Conservation (phyloP, 2,113 vertebrate species). For the Epinephelus cyanopodus region DNA sequence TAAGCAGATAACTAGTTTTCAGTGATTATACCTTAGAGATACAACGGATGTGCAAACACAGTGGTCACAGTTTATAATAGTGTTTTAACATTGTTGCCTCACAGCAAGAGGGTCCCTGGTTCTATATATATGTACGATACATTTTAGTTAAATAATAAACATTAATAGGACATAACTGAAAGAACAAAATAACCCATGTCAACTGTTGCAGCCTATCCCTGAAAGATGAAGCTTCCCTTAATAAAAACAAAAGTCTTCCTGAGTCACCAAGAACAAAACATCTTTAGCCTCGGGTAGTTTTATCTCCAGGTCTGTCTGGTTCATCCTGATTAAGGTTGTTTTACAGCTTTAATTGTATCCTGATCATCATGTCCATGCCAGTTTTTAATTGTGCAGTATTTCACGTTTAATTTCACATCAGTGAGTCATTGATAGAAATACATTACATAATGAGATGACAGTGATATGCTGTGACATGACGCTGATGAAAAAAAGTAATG, state of each 20-base stretch:
- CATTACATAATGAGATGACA: background rate
- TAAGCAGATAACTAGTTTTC: conserved; percentile 1
- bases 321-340: conserved; percentile 5
- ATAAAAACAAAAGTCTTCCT: background rate
- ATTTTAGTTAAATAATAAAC: too few species aligned
- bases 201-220: background rate
- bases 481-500: background rate
- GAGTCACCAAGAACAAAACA: background rate
- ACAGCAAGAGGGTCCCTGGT: too few species aligned
- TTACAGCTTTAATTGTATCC: background rate
- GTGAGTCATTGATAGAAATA: background rate
- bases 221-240: background rate
- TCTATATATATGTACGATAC: too few species aligned
- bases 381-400: background rate
- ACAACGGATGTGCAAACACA: background rate
- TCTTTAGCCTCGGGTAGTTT: background rate
- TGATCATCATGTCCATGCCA: background rate
- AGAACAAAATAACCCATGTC: background rate
- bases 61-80: too few species aligned
- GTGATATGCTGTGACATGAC: background rate
- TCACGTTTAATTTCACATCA: conserved; percentile 3
- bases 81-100: too few species aligned
- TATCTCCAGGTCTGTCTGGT: background rate
- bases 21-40: conserved; percentile 19
- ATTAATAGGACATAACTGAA: background rate